Percentiles rank a stretch among this genome's conserved stretches.
Conservation (phyloP, 2,888 invertebrate genomes). For the Arrhopalites spinosus region DNA sequence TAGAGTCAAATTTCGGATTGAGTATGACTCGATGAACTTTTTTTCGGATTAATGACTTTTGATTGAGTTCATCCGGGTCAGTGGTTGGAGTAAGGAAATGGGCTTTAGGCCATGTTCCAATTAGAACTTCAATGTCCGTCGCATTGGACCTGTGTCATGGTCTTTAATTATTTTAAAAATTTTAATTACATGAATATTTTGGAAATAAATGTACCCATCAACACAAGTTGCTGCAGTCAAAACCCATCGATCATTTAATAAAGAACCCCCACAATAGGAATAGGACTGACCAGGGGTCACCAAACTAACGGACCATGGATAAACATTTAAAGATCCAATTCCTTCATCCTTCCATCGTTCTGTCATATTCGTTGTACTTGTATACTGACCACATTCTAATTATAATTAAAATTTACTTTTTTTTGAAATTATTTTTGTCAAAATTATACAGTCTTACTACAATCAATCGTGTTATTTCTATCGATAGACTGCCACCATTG, state of each 20-base stretch:
- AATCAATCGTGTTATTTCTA: slow-evolving; percentile 48
- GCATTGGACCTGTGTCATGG: slow-evolving; percentile 36
- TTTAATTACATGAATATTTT: neutral
- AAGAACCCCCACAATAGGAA: slow-evolving; percentile 44
- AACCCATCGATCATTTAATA: slow-evolving; percentile 46
- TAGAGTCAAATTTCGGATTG: slow-evolving; percentile 46
- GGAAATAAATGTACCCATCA: slow-evolving; percentile 44
- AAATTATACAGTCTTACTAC: slow-evolving; percentile 36
- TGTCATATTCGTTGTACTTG: slow-evolving; percentile 12
- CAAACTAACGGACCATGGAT: slow-evolving; percentile 50
- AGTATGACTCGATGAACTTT: slow-evolving; percentile 50
- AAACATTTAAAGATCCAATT: slow-evolving; percentile 41
- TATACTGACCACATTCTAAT: slow-evolving; percentile 48
- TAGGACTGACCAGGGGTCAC: slow-evolving; percentile 44
- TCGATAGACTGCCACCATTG: slow-evolving; percentile 48
- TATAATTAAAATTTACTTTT: neutral
- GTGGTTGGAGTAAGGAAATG: slow-evolving; percentile 39
- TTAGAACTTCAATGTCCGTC: slow-evolving; percentile 47
- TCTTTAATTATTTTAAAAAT: neutral
- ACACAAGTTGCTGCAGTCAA: slow-evolving; percentile 49
- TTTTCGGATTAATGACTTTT: slow-evolving; percentile 42
- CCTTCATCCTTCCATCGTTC: slow-evolving; percentile 48
- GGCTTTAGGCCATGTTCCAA: slow-evolving; percentile 50
- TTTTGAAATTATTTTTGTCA: neutral
- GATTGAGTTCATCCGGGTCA: slow-evolving; percentile 33